Evolutionary conservation across 2,888 invertebrate genomes (phyloP), one percentile per base, ranked within the genome.

Genomic region (Platycnemis pennipes): DNA sequence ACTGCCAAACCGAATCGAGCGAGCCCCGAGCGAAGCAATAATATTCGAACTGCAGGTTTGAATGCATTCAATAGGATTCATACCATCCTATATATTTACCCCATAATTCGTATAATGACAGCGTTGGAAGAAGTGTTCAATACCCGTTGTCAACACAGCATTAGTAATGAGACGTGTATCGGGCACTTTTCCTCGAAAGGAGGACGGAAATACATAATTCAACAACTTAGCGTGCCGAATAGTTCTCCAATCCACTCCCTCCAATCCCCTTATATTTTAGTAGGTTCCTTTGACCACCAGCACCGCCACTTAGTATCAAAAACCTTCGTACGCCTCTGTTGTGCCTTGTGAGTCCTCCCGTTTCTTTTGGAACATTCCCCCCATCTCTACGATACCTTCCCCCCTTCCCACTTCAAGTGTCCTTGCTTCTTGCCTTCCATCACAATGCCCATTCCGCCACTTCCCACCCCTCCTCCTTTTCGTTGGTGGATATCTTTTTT

Each of bases 201-300:
- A 37, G 77, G 77, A 37, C 31, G 77, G 77, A 7, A 77, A 77
- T 77, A n/a, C 77, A 77, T 77, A 37, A 77, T 77, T 77, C 77
- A 77, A 77, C 63, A 37, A 37, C 77, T 77, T 77, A 77, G 77
- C 77, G 77, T 31, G 77, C 63, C 26, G 63, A 63, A 63, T 63
- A 63, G 31, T 77, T 87, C n/a, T 87, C 46, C 87, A 31, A 46
- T 46, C 87, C 87, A 26, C n/a, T 8, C 87, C 22, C 86, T 19
- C 16, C 46, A 13, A 22, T 45, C 44, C 42, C 87, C 42, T 26
- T 22, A 13, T 46, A 26, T 87, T 87, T 45, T 26, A 46, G 46
- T 77, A 37, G 63, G n/a, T 63, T n/a, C 13, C 8, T 77, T 8
- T 26, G 8, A 11, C 11, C 7, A 77, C 77, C 37, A 77, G 11